These are phyloP conservation scores for Erebia palarica DNA, from an alignment of 2,888 invertebrate species.

Conservation along the genomic window DNA sequence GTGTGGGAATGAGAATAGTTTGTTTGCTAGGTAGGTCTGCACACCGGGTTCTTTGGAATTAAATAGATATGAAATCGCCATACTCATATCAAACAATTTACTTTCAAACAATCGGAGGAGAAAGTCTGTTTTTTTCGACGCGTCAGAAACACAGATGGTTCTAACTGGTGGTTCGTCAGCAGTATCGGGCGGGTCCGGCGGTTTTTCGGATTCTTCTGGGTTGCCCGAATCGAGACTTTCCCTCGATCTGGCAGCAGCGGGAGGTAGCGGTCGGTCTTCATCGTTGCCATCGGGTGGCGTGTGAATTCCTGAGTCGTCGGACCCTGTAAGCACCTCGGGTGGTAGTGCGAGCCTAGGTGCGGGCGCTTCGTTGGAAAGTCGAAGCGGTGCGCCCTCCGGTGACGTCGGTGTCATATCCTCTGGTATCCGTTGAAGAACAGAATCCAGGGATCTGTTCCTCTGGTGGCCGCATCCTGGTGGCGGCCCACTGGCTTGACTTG, in stretches of 20 bases:
- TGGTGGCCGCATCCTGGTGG: slow-evolving; percentile 87
- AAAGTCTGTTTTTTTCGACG: slow-evolving; percentile 84
- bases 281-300: slow-evolving; percentile 72
- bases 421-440: slow-evolving; percentile 93
- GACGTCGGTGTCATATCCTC: slow-evolving; percentile 87
- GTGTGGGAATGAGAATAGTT: slow-evolving; percentile 96
- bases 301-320: slow-evolving; percentile 90
- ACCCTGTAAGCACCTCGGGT: slow-evolving; percentile 82
- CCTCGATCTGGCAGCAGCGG: slow-evolving; percentile 84
- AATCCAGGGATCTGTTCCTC: slow-evolving; percentile 94
- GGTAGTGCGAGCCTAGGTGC: slow-evolving; percentile 83
- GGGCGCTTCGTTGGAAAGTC: slow-evolving; percentile 63
- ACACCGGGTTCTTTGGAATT: slow-evolving; percentile 99
- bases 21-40: slow-evolving; percentile 98
- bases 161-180: slow-evolving; percentile 57
- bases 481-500: slow-evolving; percentile 67
- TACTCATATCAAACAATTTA: slow-evolving; percentile 97
- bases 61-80: slow-evolving; percentile 98
- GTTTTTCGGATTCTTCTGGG: slow-evolving; percentile 82
- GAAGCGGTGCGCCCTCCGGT: slow-evolving; percentile 71
- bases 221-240: slow-evolving; percentile 89
- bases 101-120: slow-evolving; percentile 97
- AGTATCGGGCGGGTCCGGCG: slow-evolving; percentile 70
- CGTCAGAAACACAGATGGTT: slow-evolving; percentile 63
- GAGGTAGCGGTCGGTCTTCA: slow-evolving; percentile 77